Evolutionary conservation across 1,140 invertebrate species (phyloP).

Genomic region (Trichonephila clavata): DNA sequence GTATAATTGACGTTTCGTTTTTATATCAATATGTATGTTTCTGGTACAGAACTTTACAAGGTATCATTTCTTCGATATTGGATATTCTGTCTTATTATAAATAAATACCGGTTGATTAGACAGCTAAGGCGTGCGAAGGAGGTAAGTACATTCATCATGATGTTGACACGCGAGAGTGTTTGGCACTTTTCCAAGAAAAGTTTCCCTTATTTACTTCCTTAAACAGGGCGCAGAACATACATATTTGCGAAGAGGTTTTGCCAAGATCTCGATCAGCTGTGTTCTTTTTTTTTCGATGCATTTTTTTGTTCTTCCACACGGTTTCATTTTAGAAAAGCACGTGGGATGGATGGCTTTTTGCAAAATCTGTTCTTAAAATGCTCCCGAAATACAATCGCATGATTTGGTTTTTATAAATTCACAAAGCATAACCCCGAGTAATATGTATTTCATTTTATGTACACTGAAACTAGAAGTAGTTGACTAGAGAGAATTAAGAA

Average conservation of each 20-base stretch:
- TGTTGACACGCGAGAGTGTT: conserved; percentile 13
- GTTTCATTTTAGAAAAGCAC: neutral
- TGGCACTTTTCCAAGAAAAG: conserved; percentile 35
- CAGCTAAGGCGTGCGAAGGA: neutral
- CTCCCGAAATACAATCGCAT: too few relatives aligned
- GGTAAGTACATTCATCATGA: neutral
- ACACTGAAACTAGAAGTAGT: too few relatives aligned
- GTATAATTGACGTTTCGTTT: too few relatives aligned
- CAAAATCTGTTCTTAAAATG: too few relatives aligned
- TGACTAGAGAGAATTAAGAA: too few relatives aligned
- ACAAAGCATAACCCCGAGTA: too few relatives aligned
- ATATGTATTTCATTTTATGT: too few relatives aligned
- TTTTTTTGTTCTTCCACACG: neutral
- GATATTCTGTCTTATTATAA: neutral
- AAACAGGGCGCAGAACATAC: conserved; percentile 11
- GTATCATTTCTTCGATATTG: too few relatives aligned
- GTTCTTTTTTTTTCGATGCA: neutral
- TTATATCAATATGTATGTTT: too few relatives aligned
- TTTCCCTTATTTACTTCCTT: conserved; percentile 52
- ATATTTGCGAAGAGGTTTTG: neutral
- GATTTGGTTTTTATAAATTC: too few relatives aligned
- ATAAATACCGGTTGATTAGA: neutral
- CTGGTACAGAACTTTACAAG: too few relatives aligned
- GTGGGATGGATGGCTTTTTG: neutral
- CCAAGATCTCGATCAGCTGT: conserved; percentile 28